Conservation (phyloP, 2,797 vertebrate genomes). For the Gadopsis bispinosus region DNA sequence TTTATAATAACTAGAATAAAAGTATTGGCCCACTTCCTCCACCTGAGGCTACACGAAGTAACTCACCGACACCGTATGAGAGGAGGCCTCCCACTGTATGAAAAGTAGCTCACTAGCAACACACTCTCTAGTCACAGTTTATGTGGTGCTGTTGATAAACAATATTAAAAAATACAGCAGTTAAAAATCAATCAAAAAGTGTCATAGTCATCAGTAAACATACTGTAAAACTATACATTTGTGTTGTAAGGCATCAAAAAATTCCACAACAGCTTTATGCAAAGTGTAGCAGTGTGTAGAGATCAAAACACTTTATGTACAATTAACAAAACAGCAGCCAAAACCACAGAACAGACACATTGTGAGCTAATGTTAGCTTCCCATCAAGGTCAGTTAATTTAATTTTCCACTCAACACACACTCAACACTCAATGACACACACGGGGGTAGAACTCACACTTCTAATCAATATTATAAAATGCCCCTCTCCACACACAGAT, state of each 20-base stretch:
- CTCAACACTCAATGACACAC: constrained; percentile 29
- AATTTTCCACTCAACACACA: constrained; percentile 38
- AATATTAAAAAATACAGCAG: constrained; percentile 37
- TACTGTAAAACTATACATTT: constrained; percentile 38
- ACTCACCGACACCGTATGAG: constrained; percentile 45
- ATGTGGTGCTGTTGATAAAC: constrained; percentile 48
- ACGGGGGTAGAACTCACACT: constrained; percentile 7
- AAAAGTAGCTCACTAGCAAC: constrained; percentile 32
- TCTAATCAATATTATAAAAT: constrained; percentile 18
- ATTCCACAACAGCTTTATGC: constrained; percentile 13
- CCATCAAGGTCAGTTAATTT: constrained; percentile 35
- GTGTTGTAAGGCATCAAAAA: constrained; percentile 20
- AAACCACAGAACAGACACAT: constrained; percentile 31
- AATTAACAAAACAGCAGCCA: constrained; percentile 47
- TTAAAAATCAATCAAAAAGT: constrained; percentile 23
- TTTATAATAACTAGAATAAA: constrained; percentile 71
- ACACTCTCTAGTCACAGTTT: constrained; percentile 42
- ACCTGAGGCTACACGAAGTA: constrained; percentile 62
- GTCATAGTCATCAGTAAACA: constrained; percentile 28
- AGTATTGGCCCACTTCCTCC: constrained; percentile 52
- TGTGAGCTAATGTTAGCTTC: constrained; percentile 27
- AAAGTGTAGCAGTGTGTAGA: constrained; percentile 17
- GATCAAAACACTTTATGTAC: constrained; percentile 32
- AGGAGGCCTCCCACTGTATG: constrained; percentile 23
- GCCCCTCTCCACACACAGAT: constrained; percentile 36